phyloP scores from a whole-genome alignment of 2,113 vertebrate species.

The Bubo blakistoni region DNA sequence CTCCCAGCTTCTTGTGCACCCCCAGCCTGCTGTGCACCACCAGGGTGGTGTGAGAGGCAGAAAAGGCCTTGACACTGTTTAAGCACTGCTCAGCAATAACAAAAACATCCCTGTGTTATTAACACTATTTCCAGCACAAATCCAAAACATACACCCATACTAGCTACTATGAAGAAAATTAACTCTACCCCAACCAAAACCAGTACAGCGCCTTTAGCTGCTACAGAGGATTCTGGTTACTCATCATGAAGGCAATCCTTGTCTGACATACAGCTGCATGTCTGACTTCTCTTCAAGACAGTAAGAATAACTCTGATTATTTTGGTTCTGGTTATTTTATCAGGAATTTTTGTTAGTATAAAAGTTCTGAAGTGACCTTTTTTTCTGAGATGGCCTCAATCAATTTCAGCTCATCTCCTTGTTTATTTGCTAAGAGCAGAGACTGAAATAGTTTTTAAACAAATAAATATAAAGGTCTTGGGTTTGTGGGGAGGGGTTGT shows the following conservation, averaged over 20 bases:
- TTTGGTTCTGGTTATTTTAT: background rate
- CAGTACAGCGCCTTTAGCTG: background rate
- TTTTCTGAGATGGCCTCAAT: background rate
- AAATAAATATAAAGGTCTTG: background rate
- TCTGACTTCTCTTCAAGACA: background rate
- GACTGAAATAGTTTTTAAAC: background rate
- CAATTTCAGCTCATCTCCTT: background rate
- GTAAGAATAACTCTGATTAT: background rate
- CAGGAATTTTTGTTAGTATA: background rate
- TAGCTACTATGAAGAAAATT: too few relatives aligned
- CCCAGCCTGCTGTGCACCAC: too few relatives aligned
- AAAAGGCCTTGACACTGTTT: too few relatives aligned
- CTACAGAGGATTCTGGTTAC: background rate
- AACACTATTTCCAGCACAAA: too few relatives aligned
- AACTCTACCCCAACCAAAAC: too few relatives aligned
- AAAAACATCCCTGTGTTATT: too few relatives aligned
- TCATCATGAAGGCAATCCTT: background rate
- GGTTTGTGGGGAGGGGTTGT: background rate
- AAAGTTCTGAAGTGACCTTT: background rate
- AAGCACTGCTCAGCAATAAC: too few relatives aligned
- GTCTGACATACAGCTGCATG: background rate
- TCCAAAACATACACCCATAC: too few relatives aligned
- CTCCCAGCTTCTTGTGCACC: too few relatives aligned
- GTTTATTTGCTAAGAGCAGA: background rate
- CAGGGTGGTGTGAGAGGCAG: too few relatives aligned